Conservation (phyloP, 2,888 invertebrate species). For the Penaeus monodon region DNA sequence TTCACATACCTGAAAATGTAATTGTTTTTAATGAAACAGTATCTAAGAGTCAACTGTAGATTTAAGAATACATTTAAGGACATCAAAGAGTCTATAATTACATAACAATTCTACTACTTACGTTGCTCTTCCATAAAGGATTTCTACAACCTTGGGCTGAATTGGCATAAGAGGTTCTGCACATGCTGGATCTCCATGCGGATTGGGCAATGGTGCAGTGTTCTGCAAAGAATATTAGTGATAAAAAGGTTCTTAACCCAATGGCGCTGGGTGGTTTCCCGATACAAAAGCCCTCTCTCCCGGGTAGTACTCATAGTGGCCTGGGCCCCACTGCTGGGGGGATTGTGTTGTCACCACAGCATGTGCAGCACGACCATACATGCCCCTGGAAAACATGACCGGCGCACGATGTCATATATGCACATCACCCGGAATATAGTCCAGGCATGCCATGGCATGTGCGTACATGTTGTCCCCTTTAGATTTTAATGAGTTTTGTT, state of each 20-base stretch:
- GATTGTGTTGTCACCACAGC: too few relatives aligned
- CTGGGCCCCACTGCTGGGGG: too few relatives aligned
- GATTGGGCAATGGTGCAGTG: constrained; percentile 79
- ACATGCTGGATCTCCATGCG: constrained; percentile 79
- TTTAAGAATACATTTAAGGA: neutral
- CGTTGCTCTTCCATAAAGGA: constrained; percentile 85
- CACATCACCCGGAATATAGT: too few relatives aligned
- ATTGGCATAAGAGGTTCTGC: constrained; percentile 78
- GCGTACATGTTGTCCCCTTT: too few relatives aligned
- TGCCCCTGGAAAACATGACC: too few relatives aligned
- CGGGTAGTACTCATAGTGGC: too few relatives aligned
- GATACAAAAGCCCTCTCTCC: too few relatives aligned
- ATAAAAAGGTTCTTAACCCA: neutral
- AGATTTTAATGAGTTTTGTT: too few relatives aligned
- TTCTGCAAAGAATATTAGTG: constrained; percentile 68
- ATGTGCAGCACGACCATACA: too few relatives aligned
- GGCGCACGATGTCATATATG: too few relatives aligned
- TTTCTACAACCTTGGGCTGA: constrained; percentile 70
- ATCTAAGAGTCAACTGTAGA: neutral
- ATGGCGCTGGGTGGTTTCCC: too few relatives aligned
- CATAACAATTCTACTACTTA: constrained; percentile 69
- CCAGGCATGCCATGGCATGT: too few relatives aligned
- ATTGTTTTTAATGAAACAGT: neutral
- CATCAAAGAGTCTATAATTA: neutral
- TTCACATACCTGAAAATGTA: constrained; percentile 79